Evolutionary conservation across 2,797 vertebrate genomes (phyloP).

Genomic region (Cuculus canorus): DNA sequence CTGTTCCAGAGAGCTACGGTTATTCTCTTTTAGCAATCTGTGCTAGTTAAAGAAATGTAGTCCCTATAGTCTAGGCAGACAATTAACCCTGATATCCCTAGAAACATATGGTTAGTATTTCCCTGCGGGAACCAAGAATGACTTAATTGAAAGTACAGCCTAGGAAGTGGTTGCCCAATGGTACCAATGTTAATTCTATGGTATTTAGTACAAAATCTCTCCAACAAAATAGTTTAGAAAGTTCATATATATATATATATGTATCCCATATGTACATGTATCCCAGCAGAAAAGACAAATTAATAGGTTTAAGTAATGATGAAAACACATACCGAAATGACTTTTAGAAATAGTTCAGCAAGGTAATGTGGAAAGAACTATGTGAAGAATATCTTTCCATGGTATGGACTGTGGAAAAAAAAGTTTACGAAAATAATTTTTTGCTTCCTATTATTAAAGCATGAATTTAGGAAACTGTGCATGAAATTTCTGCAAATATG

Average conservation of each 20-base stretch:
- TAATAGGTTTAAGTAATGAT: conserved; percentile 17
- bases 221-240: not conserved
- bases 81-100: conserved; percentile 45
- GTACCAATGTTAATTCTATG: not conserved
- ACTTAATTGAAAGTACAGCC: conserved; percentile 42
- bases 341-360: not conserved
- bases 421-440: not conserved
- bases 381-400: not conserved
- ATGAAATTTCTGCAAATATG: not conserved
- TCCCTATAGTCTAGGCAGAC: not conserved
- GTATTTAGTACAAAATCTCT: not conserved
- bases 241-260: not conserved
- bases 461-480: rapidly evolving
- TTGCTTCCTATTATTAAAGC: not conserved
- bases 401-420: not conserved
- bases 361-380: not conserved
- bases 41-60: conserved; percentile 6
- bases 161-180: not conserved
- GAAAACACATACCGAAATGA: not conserved
- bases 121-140: not conserved
- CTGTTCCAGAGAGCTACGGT: not conserved
- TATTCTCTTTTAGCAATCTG: not conserved
- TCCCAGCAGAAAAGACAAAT: not conserved
- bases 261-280: too few species aligned
- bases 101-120: conserved; percentile 11